phyloP scores from a whole-genome alignment of 2,888 invertebrate species.

The Yponomeuta evonymella region DNA sequence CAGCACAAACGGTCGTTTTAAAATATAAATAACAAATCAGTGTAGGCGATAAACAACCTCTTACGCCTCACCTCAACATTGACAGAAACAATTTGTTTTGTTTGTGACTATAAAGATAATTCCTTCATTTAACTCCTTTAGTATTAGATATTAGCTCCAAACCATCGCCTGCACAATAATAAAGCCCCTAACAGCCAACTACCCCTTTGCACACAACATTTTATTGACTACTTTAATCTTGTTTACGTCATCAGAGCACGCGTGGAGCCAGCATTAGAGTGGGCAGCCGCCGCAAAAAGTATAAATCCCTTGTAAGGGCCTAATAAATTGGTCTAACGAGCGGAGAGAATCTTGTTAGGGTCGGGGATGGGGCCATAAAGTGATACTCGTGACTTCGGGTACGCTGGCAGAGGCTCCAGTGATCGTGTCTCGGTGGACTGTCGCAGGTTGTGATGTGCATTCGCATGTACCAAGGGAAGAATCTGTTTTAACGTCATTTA shows the following conservation, averaged over 20 bases:
- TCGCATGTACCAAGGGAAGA: neutral
- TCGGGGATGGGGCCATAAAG: conserved; percentile 43
- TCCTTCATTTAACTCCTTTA: too few relatives aligned
- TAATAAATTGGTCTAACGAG: conserved; percentile 61
- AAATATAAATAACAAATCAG: too few relatives aligned
- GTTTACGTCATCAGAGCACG: neutral
- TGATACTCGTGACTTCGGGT: conserved; percentile 23
- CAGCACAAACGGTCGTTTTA: too few relatives aligned
- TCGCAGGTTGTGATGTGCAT: neutral
- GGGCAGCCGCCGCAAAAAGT: conserved; percentile 42
- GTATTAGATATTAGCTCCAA: too few relatives aligned
- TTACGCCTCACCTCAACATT: too few relatives aligned
- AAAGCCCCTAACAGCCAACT: neutral
- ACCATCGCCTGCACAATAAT: neutral
- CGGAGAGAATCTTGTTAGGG: conserved; percentile 51
- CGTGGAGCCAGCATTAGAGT: conserved; percentile 30
- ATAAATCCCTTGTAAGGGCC: conserved; percentile 58
- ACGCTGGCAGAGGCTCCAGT: conserved; percentile 9
- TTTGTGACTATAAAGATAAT: too few relatives aligned
- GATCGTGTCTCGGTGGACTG: conserved; percentile 5
- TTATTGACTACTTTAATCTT: neutral
- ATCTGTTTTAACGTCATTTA: neutral
- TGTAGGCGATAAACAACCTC: too few relatives aligned
- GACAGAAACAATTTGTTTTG: too few relatives aligned
- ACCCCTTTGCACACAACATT: neutral